Evolutionary conservation across 2,888 invertebrate genomes (phyloP).

Genomic region (Mamestra brassicae): DNA sequence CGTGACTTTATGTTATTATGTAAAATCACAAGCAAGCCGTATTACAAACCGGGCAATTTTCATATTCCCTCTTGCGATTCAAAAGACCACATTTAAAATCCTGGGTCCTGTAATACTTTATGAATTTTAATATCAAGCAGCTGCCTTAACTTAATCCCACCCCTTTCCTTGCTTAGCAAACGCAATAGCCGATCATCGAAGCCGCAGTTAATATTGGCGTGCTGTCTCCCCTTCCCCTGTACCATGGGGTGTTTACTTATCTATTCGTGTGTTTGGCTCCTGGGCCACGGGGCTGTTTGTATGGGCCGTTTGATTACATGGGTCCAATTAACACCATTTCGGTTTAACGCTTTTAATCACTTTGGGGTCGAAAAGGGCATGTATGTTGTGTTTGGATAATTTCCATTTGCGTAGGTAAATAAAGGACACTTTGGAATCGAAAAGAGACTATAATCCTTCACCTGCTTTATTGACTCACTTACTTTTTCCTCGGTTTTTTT

Average conservation of each 20-base stretch:
- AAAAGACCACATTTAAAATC: constrained; percentile 24
- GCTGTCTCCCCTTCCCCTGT: constrained; percentile 21
- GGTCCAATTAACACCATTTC: constrained; percentile 50
- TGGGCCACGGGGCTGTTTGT: constrained; percentile 42
- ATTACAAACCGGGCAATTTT: background rate
- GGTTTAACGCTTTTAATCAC: constrained; percentile 49
- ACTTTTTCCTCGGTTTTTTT: too few species aligned
- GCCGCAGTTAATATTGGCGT: constrained; percentile 48
- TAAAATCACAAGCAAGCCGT: background rate
- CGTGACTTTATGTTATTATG: background rate
- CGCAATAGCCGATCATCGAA: constrained; percentile 43
- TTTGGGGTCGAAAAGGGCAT: constrained; percentile 27
- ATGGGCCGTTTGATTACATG: constrained; percentile 51
- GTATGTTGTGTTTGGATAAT: constrained; percentile 53
- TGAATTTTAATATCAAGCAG: constrained; percentile 30
- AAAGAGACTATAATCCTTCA: background rate
- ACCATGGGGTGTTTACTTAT: constrained; percentile 10
- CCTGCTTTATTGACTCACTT: background rate
- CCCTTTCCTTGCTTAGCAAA: constrained; percentile 27
- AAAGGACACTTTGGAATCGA: background rate
- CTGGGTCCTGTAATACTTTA: constrained; percentile 27
- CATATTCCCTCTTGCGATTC: constrained; percentile 3
- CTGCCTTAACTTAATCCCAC: constrained; percentile 23
- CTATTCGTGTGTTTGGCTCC: constrained; percentile 26
- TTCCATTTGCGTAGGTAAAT: constrained; percentile 31